Percentiles rank a stretch among this genome's conserved stretches.
phyloP scores from a whole-genome alignment of 2,113 vertebrate species.

The Paracyprichromis sp. region DNA sequence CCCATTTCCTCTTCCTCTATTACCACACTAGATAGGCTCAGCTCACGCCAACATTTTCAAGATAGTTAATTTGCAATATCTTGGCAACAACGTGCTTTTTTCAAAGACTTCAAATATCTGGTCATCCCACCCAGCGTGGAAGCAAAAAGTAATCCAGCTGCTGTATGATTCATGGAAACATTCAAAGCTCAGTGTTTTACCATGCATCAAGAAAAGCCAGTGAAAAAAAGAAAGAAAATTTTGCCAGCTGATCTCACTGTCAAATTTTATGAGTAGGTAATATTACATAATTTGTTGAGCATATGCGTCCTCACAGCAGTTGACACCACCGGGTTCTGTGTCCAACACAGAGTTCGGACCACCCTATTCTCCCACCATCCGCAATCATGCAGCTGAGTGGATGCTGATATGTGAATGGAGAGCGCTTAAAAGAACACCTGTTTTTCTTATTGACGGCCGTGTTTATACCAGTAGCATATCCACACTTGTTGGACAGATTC shows the following conservation, averaged over 20 bases:
- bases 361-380: not conserved
- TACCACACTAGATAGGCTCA: not conserved
- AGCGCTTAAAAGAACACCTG: conserved; percentile 19
- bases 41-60: not conserved
- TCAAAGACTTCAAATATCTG: not conserved
- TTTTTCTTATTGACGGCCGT: conserved; percentile 36
- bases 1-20: not conserved
- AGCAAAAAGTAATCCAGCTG: not conserved
- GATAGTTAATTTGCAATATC: not conserved
- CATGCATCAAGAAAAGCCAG: not conserved
- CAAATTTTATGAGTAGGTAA: conserved; percentile 13
- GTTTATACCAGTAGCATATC: conserved; percentile 39
- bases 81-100: not conserved
- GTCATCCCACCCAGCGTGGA: not conserved
- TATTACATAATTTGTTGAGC: conserved; percentile 47
- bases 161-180: conserved; percentile 15
- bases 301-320: conserved; percentile 7
- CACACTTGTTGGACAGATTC: conserved; percentile 34
- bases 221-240: not conserved
- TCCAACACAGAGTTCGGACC: conserved; percentile 1
- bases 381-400: not conserved
- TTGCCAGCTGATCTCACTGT: conserved; percentile 14
- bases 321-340: not conserved
- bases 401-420: conserved; percentile 24
- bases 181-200: not conserved